Base-by-base conservation (phyloP, 2,888 invertebrate genomes). In the Tetranychus piercei region DNA sequence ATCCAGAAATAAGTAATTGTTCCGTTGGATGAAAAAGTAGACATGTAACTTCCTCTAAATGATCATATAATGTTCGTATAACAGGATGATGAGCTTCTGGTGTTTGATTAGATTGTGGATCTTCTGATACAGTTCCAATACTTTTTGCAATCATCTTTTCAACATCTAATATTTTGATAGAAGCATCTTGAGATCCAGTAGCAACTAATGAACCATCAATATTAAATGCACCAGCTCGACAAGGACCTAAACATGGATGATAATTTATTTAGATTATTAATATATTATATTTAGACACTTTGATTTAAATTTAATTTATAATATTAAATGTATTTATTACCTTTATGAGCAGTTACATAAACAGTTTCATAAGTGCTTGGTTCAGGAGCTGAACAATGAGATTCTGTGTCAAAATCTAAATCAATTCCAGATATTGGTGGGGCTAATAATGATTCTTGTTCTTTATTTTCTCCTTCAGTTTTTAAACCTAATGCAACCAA, bases 91-190 rank as follows among this genome's bases (percentile, higher is more conserved):
- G 97, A 0, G 95, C 94, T 78, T 95, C 84, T 72, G 77, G 77
- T 73, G 18, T 44, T 66, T 75, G 74, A 18, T 73, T 45, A 44
- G 45, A 55, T 65, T 75, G 80, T 90, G 91, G 80, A 92, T 91
- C 0, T 91, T 34, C 64, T 81, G 78, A 15, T 5, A 44, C 15
- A 9, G 67, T 34, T 9, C 73, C 73, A 73, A 73, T 66, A n/a
- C 94, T 95, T 82, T 97, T 96, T 0, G 96, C 94, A 81, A 99
- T 83, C 94, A 99, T 97, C 77, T 97, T 87, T 80, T 99, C 99
- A n/a, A 99, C 97, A 81, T 99, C 97, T 77, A 99, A 84, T 80
- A 88, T 89, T 85, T 99, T 99, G 76, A 99, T 99, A 78, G 96
- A 96, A 1, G 97, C 94, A 83, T 99, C 99, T 1, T 93, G 94